phyloP scores from a whole-genome alignment of 2,888 invertebrate species.

The Lithophane socia region DNA sequence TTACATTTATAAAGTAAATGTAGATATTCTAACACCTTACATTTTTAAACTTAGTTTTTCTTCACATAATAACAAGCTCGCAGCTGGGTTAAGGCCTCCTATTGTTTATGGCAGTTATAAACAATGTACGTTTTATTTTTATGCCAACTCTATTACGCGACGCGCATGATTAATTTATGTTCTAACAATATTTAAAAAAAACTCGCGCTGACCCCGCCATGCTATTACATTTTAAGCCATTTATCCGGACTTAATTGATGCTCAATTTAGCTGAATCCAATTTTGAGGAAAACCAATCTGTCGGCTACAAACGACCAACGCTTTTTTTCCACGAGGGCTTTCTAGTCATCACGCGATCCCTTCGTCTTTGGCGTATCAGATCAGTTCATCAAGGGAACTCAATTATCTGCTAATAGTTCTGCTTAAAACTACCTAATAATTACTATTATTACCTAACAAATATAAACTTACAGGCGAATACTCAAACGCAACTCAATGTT shows the following conservation, averaged over 20 bases:
- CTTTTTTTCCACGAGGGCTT: constrained; percentile 54
- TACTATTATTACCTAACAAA: not conserved
- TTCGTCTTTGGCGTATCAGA: constrained; percentile 51
- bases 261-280: constrained; percentile 56
- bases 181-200: constrained; percentile 19
- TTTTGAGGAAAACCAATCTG: constrained; percentile 61
- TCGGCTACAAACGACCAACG: constrained; percentile 18
- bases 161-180: constrained; percentile 15
- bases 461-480: not conserved
- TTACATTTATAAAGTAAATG: not conserved
- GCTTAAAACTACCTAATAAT: constrained; percentile 1
- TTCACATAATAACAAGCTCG: constrained; percentile 3
- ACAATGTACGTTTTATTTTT: constrained; percentile 31
- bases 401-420: constrained; percentile 23
- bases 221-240: constrained; percentile 37
- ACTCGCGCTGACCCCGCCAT: not conserved
- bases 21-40: not conserved
- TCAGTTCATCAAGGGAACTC: constrained; percentile 40
- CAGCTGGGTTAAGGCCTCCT: constrained; percentile 26
- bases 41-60: not conserved
- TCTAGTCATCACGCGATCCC: constrained; percentile 71
- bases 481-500: not conserved
- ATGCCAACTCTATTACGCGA: constrained; percentile 16
- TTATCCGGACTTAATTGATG: constrained; percentile 49
- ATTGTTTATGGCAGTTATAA: constrained; percentile 21